Evolutionary conservation across 2,797 vertebrate genomes (phyloP).

Genomic region (Tragopan temminckii): DNA sequence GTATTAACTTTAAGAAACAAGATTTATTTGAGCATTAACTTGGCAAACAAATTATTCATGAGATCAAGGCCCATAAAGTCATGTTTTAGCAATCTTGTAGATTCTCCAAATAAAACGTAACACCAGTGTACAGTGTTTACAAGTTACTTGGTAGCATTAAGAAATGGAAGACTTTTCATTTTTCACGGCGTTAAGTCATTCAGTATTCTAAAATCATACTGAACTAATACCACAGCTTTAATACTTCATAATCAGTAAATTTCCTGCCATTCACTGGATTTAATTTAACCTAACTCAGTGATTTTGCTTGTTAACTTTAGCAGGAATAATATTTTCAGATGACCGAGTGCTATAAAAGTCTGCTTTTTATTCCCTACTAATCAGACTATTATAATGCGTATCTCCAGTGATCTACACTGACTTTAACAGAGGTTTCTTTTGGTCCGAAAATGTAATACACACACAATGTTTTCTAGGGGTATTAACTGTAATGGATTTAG

Average conservation of each 20-base stretch:
- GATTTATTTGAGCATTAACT: not conserved
- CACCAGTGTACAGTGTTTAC: not conserved
- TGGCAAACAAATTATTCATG: not conserved
- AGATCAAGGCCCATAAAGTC: constrained; percentile 1
- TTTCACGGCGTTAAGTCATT: not conserved
- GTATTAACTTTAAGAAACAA: not conserved
- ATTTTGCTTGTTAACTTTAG: constrained; percentile 49
- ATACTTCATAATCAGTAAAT: constrained; percentile 21
- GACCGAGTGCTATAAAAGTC: not conserved
- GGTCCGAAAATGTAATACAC: constrained; percentile 14
- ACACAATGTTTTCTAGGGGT: constrained; percentile 18
- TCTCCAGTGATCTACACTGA: constrained; percentile 10
- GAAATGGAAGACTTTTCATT: not conserved
- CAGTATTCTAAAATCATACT: not conserved
- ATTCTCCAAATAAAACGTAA: constrained; percentile 5
- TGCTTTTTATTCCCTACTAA: constrained; percentile 41
- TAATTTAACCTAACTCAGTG: not conserved
- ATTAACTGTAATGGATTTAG: constrained; percentile 30
- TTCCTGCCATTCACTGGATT: not conserved
- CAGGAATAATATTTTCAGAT: constrained; percentile 17
- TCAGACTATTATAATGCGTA: constrained; percentile 25
- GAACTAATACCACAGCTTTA: not conserved
- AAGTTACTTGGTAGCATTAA: not conserved
- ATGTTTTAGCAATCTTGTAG: not conserved
- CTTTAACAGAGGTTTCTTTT: constrained; percentile 41